Evolutionary conservation across 2,113 vertebrate species (phyloP).

Genomic region (Phyllostomus hastatus): DNA sequence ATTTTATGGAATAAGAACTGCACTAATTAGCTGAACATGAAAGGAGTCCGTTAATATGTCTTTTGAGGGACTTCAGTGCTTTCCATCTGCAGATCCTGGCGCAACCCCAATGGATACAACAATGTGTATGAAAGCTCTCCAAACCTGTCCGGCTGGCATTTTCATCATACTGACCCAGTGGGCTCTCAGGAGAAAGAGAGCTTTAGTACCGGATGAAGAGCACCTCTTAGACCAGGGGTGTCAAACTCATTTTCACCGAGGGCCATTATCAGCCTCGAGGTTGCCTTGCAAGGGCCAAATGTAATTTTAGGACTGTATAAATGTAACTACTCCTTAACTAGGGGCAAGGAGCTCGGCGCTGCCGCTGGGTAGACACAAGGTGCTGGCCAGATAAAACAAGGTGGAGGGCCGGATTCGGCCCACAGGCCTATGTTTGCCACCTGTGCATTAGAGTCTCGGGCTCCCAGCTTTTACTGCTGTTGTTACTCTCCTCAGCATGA

Average conservation of each 20-base stretch:
- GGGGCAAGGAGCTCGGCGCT: too few species aligned
- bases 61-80: neutral
- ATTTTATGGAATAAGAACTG: conserved; percentile 2
- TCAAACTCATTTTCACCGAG: too few species aligned
- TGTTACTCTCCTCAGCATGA: neutral
- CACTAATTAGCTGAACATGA: neutral
- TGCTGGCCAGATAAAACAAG: too few species aligned
- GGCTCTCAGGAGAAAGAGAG: neutral
- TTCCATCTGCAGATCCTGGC: neutral
- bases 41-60: neutral
- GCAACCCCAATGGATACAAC: neutral
- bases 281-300: too few species aligned
- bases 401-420: too few species aligned
- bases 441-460: neutral
- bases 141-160: neutral
- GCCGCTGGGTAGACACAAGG: too few species aligned
- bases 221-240: neutral
- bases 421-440: too few species aligned
- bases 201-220: neutral
- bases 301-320: too few species aligned
- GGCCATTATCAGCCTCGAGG: too few species aligned
- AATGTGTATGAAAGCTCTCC: neutral
- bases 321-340: too few species aligned
- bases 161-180: neutral
- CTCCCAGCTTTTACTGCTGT: neutral